Conservation (phyloP, 2,797 vertebrate genomes). For the Synaphobranchus kaupii region DNA sequence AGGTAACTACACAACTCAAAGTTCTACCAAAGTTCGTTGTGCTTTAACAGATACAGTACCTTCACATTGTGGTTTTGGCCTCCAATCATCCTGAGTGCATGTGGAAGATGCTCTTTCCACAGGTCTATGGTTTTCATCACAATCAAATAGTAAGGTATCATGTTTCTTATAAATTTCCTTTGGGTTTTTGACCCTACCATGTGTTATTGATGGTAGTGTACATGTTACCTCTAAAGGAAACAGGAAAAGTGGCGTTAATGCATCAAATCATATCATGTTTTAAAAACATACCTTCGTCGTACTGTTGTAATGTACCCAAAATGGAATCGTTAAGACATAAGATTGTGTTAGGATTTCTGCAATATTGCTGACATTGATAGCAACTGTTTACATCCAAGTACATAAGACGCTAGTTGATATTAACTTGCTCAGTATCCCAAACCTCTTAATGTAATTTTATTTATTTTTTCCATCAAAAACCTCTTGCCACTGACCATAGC, state of each 20-base stretch:
- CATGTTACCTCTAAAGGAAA: constrained; percentile 56
- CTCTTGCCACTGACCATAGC: too few species aligned
- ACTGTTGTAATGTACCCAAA: rapidly evolving
- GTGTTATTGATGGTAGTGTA: neutral
- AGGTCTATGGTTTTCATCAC: neutral
- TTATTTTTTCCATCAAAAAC: too few species aligned
- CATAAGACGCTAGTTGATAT: neutral
- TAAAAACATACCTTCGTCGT: neutral
- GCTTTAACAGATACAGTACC: constrained; percentile 27
- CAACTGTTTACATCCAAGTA: neutral
- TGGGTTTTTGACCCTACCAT: neutral
- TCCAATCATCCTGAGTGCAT: constrained; percentile 47
- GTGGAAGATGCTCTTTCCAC: constrained; percentile 23
- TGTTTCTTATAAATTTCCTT: constrained; percentile 23
- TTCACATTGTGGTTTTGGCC: constrained; percentile 41
- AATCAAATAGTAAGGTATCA: constrained; percentile 35
- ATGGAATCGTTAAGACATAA: neutral
- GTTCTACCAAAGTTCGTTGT: too few species aligned
- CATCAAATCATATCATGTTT: neutral
- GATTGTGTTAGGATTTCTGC: neutral
- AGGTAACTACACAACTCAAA: too few species aligned
- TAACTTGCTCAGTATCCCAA: neutral
- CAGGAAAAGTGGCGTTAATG: neutral
- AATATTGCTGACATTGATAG: neutral
- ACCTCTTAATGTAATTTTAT: neutral